Percentiles rank a stretch among this genome's conserved stretches.
Evolutionary conservation across 2,797 vertebrate species (phyloP).

Genomic region (Antrozous pallidus): DNA sequence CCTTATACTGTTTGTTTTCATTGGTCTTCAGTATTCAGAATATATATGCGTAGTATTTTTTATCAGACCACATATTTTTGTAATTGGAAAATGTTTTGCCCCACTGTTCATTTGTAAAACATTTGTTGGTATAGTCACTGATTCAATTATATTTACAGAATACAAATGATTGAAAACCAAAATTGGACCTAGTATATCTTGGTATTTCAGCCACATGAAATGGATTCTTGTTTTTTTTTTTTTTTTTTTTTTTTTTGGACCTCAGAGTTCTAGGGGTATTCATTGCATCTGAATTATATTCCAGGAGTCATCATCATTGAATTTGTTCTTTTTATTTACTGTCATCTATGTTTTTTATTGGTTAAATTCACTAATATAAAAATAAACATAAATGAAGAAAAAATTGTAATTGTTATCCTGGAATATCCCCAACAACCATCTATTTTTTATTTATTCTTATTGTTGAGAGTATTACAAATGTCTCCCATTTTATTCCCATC

Average conservation of each 20-base stretch:
- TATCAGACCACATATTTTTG: not conserved
- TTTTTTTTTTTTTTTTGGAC: not conserved
- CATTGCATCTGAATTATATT: not conserved
- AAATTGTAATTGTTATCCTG: not conserved
- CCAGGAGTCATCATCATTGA: not conserved
- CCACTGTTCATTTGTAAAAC: not conserved
- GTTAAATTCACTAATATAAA: not conserved
- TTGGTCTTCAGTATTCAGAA: not conserved
- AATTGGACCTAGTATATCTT: not conserved
- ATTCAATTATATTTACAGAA: not conserved
- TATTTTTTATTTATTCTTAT: not conserved
- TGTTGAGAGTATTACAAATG: no score
- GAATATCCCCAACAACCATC: not conserved
- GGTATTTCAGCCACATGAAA: not conserved
- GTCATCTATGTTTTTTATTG: not conserved
- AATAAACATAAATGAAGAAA: not conserved
- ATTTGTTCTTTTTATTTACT: not conserved
- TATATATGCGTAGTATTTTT: not conserved
- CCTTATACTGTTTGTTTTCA: not conserved
- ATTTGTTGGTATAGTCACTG: not conserved
- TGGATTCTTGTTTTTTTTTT: not conserved
- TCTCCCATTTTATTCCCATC: no score
- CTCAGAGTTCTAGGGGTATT: not conserved
- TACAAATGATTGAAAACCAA: not conserved
- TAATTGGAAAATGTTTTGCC: not conserved